Evolutionary conservation across 1,140 invertebrate genomes (phyloP).

Genomic region (Cyclina sinensis): DNA sequence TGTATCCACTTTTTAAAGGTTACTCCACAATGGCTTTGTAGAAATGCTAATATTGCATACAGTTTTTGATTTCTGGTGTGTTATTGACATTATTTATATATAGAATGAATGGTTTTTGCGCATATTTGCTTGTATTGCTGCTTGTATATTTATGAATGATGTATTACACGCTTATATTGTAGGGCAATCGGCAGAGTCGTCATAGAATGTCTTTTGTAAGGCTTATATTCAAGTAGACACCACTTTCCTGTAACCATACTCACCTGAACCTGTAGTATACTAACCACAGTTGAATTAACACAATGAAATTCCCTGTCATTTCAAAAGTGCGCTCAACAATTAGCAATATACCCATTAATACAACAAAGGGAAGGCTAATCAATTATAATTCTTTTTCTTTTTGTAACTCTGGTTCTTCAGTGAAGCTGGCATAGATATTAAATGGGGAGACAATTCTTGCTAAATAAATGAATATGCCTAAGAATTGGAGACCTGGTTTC

Average conservation of each 20-base stretch:
- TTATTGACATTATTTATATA: neutral
- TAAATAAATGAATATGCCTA: too few species aligned
- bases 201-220: constrained; percentile 66
- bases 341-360: too few species aligned
- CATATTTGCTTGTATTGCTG: constrained; percentile 35
- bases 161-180: constrained; percentile 43
- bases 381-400: too few species aligned
- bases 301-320: neutral
- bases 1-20: too few species aligned
- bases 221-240: constrained; percentile 30
- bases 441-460: too few species aligned
- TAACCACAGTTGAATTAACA: neutral
- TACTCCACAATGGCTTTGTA: neutral
- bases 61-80: neutral
- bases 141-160: constrained; percentile 34
- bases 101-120: constrained; percentile 10
- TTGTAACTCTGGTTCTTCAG: too few species aligned
- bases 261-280: constrained; percentile 8
- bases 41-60: neutral
- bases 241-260: neutral
- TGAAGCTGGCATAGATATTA: too few species aligned
- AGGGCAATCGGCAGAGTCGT: constrained; percentile 53
- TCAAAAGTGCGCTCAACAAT: too few species aligned
- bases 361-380: too few species aligned
- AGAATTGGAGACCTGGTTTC: too few species aligned